A percentile compares a stretch with the other conserved stretches of the same genome.
These are phyloP conservation scores for Anagrus nilaparvatae DNA, from an alignment of 1,140 invertebrate genomes.

Conservation along the genomic window DNA sequence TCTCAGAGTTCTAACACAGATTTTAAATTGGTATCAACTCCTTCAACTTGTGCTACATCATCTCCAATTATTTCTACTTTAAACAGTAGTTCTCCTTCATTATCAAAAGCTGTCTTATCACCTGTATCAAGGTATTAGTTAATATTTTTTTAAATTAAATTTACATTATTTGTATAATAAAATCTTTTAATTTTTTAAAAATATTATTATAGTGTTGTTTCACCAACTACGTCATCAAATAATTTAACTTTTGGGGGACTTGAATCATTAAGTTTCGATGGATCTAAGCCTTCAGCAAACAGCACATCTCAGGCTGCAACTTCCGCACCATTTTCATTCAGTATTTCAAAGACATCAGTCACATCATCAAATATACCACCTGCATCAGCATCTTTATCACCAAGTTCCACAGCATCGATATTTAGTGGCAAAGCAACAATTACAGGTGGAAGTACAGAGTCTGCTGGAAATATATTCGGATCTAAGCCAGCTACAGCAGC, in stretches of 20 bases:
- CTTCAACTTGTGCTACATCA: not conserved
- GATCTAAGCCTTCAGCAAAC: no score
- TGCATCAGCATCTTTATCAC: not conserved
- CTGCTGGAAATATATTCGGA: not conserved
- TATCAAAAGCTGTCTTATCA: not conserved
- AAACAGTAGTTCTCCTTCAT: not conserved
- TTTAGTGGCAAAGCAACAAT: conserved; percentile 3
- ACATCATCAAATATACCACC: not conserved
- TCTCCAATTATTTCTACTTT: not conserved
- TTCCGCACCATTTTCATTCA: not conserved
- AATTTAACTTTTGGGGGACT: no score
- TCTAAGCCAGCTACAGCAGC: not conserved
- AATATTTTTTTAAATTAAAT: no score
- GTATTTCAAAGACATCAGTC: not conserved
- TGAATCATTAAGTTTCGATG: no score
- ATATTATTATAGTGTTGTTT: no score
- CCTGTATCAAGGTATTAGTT: no score
- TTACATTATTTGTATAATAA: no score
- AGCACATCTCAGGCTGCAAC: no score
- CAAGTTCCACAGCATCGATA: conserved; percentile 1
- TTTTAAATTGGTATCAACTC: not conserved
- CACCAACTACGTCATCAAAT: no score
- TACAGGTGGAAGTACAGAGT: not conserved
- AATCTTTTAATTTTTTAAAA: not conserved
- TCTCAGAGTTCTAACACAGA: not conserved